phyloP scores from a whole-genome alignment of 2,888 invertebrate species.

The Lydus trimaculatus region DNA sequence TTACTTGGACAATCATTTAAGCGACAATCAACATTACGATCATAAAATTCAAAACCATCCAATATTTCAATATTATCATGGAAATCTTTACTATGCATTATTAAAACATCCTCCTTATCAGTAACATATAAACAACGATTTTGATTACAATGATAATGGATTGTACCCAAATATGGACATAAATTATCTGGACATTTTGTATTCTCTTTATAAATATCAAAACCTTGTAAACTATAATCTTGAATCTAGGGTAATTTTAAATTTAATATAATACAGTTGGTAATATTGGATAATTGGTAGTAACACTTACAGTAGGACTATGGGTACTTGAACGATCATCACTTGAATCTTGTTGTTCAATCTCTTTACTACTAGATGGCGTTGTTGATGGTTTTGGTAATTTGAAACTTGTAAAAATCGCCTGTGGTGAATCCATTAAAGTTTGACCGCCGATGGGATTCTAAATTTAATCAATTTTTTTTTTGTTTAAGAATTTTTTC shows the following conservation, averaged over 20 bases:
- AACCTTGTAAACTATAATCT: constrained; percentile 69
- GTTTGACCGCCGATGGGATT: constrained; percentile 54
- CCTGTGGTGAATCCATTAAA: constrained; percentile 77
- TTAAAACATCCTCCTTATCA: constrained; percentile 78
- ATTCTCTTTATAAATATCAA: constrained; percentile 67
- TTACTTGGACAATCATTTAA: constrained; percentile 73
- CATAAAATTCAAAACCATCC: constrained; percentile 87
- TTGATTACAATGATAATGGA: constrained; percentile 88
- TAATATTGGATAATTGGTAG: neutral
- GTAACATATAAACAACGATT: constrained; percentile 83
- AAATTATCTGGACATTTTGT: constrained; percentile 77
- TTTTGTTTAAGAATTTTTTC: too few relatives aligned
- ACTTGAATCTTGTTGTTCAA: constrained; percentile 54
- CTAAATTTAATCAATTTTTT: too few relatives aligned
- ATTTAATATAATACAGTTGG: constrained; percentile 5
- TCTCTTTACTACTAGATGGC: constrained; percentile 52
- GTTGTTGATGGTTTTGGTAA: constrained; percentile 73
- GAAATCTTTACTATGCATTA: constrained; percentile 85
- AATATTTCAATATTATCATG: constrained; percentile 83
- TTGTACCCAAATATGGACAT: constrained; percentile 73
- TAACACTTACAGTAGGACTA: constrained; percentile 54
- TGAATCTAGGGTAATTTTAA: constrained; percentile 49
- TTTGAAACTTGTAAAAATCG: constrained; percentile 93
- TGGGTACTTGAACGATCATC: constrained; percentile 58
- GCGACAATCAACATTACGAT: constrained; percentile 74